These are phyloP conservation scores for Clamator glandarius DNA, from an alignment of 2,797 vertebrate genomes.

Conservation along the genomic window DNA sequence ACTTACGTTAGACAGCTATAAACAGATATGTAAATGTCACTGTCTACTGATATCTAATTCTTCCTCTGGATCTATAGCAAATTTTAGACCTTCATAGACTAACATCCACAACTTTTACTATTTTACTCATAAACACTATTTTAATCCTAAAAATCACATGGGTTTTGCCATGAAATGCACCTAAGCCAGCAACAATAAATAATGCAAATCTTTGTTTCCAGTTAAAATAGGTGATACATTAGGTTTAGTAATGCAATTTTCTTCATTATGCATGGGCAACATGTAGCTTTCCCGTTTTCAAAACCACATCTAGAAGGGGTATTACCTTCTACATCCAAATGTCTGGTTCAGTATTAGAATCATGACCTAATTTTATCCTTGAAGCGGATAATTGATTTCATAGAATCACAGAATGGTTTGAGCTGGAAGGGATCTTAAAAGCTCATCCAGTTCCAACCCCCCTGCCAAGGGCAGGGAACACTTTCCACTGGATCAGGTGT, in stretches of 20 bases:
- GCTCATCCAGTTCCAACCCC: too few relatives aligned
- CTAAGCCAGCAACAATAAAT: neutral
- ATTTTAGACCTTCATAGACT: neutral
- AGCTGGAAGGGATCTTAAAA: too few relatives aligned
- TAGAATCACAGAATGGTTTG: too few relatives aligned
- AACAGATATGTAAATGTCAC: neutral
- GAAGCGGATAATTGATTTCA: neutral
- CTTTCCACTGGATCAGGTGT: too few relatives aligned
- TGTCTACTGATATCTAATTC: neutral
- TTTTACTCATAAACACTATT: neutral
- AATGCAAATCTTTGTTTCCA: neutral
- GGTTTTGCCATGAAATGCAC: neutral
- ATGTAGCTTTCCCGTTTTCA: neutral
- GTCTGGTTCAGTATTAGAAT: neutral
- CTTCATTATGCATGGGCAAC: neutral
- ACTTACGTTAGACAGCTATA: neutral
- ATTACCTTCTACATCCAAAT: neutral
- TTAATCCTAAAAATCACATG: neutral
- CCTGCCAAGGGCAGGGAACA: too few relatives aligned
- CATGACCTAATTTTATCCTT: neutral
- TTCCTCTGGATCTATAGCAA: neutral
- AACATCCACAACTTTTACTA: too few relatives aligned
- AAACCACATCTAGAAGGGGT: neutral
- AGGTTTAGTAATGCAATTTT: neutral
- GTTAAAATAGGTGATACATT: neutral